Evolutionary conservation across 2,113 vertebrate genomes (phyloP).

Genomic region (Microtus richardsoni): DNA sequence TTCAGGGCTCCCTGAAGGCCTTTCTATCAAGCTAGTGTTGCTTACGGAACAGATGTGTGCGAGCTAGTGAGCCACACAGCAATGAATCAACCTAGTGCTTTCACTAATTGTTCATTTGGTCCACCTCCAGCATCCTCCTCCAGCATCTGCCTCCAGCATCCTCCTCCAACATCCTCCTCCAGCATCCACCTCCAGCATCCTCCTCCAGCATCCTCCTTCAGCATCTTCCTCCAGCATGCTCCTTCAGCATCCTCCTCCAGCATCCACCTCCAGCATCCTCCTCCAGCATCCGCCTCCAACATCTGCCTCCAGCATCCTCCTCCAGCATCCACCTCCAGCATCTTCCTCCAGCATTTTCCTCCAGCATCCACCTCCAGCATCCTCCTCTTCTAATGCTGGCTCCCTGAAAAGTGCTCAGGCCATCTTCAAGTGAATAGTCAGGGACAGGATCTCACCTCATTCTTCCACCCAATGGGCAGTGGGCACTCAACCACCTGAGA

Average conservation of each 20-base stretch:
- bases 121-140: neutral
- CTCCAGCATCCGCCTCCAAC: no score
- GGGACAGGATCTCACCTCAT: neutral
- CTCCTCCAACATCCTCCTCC: no score
- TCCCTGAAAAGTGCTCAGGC: neutral
- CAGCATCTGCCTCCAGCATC: no score
- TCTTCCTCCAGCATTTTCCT: no score
- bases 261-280: no score
- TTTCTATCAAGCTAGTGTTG: slow-evolving; percentile 54
- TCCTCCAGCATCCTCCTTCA: no score
- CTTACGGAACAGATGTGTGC: slow-evolving; percentile 45
- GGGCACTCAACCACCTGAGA: neutral
- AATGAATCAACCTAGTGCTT: slow-evolving; percentile 61
- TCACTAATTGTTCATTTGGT: slow-evolving; percentile 10
- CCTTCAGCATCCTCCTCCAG: no score
- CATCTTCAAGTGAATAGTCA: neutral
- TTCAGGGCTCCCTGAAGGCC: slow-evolving; percentile 55
- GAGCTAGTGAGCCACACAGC: slow-evolving; percentile 30
- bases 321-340: neutral
- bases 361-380: neutral
- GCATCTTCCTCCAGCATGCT: no score
- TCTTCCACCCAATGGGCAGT: neutral
- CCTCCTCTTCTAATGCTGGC: neutral
- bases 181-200: neutral
- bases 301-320: no score